Conservation (phyloP, 2,797 vertebrate genomes). For the Allobates femoralis region DNA sequence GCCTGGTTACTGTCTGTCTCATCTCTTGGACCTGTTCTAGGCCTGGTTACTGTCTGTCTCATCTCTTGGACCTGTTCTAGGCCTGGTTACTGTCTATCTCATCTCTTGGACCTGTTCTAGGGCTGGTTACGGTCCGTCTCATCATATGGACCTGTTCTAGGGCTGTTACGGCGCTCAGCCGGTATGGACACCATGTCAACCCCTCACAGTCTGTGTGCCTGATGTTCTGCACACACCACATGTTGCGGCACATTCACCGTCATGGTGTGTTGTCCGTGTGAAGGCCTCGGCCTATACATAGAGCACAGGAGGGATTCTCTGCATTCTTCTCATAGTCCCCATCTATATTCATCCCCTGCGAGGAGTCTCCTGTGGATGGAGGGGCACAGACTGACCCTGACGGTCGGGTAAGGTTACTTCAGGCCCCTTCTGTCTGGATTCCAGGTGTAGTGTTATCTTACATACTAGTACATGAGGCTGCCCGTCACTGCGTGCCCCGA, state of each 20-base stretch:
- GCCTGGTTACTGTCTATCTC: too few relatives aligned
- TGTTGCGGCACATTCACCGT: background rate
- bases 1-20: too few relatives aligned
- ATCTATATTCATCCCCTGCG: background rate
- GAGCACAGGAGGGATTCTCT: background rate
- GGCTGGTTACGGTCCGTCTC: too few relatives aligned
- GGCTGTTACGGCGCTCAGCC: too few relatives aligned
- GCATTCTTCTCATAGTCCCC: constrained; percentile 7
- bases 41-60: too few relatives aligned
- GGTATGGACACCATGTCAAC: too few relatives aligned
- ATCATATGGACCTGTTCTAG: too few relatives aligned
- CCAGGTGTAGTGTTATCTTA: background rate
- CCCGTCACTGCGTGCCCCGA: background rate
- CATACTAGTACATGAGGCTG: background rate
- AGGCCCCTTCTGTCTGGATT: background rate
- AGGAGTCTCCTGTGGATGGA: background rate
- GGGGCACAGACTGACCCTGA: background rate
- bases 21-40: too few relatives aligned
- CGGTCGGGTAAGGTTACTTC: background rate
- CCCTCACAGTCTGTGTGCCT: too few relatives aligned
- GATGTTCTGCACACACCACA: background rate
- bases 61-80: too few relatives aligned
- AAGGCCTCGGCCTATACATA: background rate
- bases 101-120: too few relatives aligned
- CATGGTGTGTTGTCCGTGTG: background rate